phyloP scores from a whole-genome alignment of 2,888 invertebrate genomes.

The Pterostichus niger region DNA sequence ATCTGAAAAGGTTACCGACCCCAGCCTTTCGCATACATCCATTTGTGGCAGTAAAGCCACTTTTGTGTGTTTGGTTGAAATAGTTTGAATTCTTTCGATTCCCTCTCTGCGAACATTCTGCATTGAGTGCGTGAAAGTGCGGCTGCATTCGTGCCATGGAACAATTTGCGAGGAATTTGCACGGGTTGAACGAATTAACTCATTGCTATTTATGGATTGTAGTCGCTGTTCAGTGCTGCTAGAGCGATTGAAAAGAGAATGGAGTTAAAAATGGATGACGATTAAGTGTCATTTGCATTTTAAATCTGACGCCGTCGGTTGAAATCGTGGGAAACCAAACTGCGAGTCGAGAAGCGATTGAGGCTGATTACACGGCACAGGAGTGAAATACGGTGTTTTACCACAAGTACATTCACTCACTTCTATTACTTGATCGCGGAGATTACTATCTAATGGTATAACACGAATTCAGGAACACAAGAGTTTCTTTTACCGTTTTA shows the following conservation, averaged over 20 bases:
- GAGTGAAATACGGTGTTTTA: constrained; percentile 27
- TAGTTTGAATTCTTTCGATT: neutral
- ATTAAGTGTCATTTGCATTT: constrained; percentile 58
- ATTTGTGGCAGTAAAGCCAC: too few species aligned
- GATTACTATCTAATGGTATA: neutral
- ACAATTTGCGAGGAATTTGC: constrained; percentile 65
- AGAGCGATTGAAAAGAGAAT: constrained; percentile 43
- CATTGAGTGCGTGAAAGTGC: constrained; percentile 50
- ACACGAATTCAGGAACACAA: too few species aligned
- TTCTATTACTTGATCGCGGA: neutral
- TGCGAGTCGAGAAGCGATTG: neutral
- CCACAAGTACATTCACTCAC: constrained; percentile 1
- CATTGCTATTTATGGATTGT: constrained; percentile 64
- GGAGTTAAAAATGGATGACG: constrained; percentile 51
- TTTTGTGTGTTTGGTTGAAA: neutral
- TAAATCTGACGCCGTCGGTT: constrained; percentile 48
- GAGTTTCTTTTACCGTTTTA: too few species aligned
- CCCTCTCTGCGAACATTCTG: neutral
- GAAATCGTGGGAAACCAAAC: constrained; percentile 32
- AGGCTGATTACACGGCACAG: neutral
- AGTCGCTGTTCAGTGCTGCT: constrained; percentile 23
- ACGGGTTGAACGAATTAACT: constrained; percentile 62
- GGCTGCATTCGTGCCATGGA: constrained; percentile 55
- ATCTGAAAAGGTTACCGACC: too few species aligned
- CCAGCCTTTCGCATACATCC: too few species aligned